A percentile compares a stretch with the other conserved stretches of the same genome.
Evolutionary conservation across 2,113 vertebrate genomes (phyloP).

Genomic region (Heteronetta atricapilla): DNA sequence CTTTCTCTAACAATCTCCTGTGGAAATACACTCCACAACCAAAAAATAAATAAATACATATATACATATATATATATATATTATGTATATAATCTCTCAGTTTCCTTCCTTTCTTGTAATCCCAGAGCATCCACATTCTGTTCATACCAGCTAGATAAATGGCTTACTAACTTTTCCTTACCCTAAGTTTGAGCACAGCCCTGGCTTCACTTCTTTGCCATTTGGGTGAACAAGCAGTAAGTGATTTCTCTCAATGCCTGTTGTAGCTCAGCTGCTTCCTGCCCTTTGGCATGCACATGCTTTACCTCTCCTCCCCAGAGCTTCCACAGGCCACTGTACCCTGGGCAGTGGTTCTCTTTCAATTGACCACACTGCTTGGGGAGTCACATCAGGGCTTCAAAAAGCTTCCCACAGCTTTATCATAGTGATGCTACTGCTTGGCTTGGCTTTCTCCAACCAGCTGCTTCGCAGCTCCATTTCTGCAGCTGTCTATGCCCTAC

Average conservation of each 20-base stretch:
- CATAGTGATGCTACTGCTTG: background rate
- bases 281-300: background rate
- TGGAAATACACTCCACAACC: background rate
- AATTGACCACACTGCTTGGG: background rate
- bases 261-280: conserved; percentile 8
- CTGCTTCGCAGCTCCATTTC: conserved; percentile 18
- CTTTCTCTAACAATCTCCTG: background rate
- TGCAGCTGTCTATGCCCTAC: conserved; percentile 55
- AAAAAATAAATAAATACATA: no score
- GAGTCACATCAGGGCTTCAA: conserved; percentile 17
- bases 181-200: background rate
- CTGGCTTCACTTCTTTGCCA: background rate
- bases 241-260: background rate
- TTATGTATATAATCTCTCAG: no score
- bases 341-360: background rate
- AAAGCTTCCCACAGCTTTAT: conserved; percentile 53
- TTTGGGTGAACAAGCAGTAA: background rate
- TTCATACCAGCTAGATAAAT: background rate
- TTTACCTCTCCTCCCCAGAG: conserved; percentile 7
- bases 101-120: background rate
- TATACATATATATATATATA: no score
- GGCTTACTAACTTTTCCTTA: background rate
- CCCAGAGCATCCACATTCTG: background rate
- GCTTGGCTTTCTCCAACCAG: conserved; percentile 34
- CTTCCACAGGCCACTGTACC: background rate